These are phyloP conservation scores for Erpetoichthys calabaricus DNA, from an alignment of 2,797 vertebrate genomes.

Conservation along the genomic window DNA sequence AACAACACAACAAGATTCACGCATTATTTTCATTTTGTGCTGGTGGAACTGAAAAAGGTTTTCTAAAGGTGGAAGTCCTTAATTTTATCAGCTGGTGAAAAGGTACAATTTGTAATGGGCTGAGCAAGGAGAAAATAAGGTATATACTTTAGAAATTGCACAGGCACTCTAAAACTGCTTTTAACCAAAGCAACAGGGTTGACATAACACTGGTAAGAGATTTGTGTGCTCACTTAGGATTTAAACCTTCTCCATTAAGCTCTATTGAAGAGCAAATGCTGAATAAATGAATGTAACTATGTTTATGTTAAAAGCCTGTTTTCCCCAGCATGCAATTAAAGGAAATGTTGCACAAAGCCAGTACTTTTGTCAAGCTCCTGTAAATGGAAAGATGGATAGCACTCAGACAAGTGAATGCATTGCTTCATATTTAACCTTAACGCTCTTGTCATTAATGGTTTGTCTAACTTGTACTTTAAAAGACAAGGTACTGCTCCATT, in stretches of 20 bases:
- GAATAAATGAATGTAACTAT: conserved; percentile 78
- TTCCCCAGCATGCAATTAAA: conserved; percentile 81
- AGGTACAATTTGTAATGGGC: conserved; percentile 35
- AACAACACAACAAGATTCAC: conserved; percentile 7
- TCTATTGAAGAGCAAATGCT: conserved; percentile 73
- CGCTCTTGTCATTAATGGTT: conserved; percentile 87
- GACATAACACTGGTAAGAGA: conserved; percentile 54
- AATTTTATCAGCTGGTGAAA: conserved; percentile 33
- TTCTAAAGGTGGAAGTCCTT: conserved; percentile 13
- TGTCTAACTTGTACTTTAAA: conserved; percentile 75
- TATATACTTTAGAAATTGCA: conserved; percentile 40
- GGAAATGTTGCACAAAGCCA: conserved; percentile 82
- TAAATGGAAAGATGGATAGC: conserved; percentile 97
- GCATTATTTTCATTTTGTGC: conserved; percentile 10
- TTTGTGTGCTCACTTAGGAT: conserved; percentile 63
- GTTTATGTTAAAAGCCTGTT: conserved; percentile 91
- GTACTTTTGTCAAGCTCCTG: conserved; percentile 91
- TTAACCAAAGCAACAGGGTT: conserved; percentile 47
- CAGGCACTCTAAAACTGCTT: conserved; percentile 43
- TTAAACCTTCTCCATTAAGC: conserved; percentile 79
- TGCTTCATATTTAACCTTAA: conserved; percentile 84
- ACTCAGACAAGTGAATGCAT: conserved; percentile 75
- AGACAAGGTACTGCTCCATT: conserved; percentile 80
- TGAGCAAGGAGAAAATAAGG: conserved; percentile 42
- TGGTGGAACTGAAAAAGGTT: conserved; percentile 7